A percentile compares a stretch with the other conserved stretches of the same genome.
phyloP scores from a whole-genome alignment of 2,113 vertebrate genomes.

The Hippopotamus amphibius region DNA sequence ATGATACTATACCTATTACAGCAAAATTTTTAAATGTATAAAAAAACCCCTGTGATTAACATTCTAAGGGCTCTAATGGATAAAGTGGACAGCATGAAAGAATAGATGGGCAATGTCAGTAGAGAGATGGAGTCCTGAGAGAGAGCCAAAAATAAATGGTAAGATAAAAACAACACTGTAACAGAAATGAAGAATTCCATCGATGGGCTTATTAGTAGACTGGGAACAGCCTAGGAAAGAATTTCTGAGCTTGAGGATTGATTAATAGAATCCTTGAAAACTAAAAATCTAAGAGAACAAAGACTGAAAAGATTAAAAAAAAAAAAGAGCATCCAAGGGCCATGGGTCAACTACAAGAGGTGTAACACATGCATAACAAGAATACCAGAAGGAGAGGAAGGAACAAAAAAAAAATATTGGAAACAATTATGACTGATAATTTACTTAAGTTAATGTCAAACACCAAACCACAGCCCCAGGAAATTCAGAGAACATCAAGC shows the following conservation, averaged over 20 bases:
- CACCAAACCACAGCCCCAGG: background rate
- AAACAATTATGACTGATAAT: background rate
- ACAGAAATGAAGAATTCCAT: background rate
- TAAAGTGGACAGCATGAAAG: background rate
- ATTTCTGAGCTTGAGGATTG: background rate
- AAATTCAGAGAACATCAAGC: background rate
- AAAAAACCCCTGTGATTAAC: background rate
- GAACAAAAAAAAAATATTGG: background rate
- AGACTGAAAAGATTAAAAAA: background rate
- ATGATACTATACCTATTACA: background rate
- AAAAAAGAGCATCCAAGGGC: background rate
- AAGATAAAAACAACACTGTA: background rate
- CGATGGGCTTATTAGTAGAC: background rate
- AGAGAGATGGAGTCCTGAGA: background rate
- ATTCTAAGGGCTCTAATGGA: background rate
- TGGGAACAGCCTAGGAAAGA: background rate
- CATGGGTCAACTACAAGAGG: background rate
- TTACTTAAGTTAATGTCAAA: background rate
- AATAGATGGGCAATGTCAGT: background rate
- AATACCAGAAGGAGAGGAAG: background rate
- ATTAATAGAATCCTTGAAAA: background rate
- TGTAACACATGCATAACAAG: background rate
- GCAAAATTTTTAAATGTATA: background rate
- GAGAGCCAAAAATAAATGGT: background rate
- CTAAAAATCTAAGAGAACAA: background rate